These are phyloP conservation scores for Anas flavirostris DNA, from an alignment of 2,797 vertebrate species.

Conservation along the genomic window DNA sequence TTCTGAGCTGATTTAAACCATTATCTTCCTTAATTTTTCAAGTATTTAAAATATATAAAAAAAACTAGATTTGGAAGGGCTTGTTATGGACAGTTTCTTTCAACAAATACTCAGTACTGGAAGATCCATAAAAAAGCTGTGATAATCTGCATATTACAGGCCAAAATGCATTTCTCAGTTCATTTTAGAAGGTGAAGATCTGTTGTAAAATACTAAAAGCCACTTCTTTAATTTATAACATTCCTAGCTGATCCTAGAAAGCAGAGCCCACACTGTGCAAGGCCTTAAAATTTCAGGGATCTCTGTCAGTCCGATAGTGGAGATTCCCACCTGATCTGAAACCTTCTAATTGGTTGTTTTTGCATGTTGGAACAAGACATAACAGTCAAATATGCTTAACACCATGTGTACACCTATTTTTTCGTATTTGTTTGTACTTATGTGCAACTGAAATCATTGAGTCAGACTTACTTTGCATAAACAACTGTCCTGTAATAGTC, in stretches of 20 bases:
- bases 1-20: background rate
- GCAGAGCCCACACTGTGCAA: background rate
- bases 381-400: background rate
- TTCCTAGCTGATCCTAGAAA: background rate
- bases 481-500: fast-evolving
- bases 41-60: background rate
- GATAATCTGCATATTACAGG: background rate
- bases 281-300: conserved; percentile 16
- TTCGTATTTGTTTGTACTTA: background rate
- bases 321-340: background rate
- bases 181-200: background rate
- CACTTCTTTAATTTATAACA: background rate
- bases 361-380: background rate
- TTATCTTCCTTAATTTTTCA: background rate
- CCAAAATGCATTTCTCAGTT: background rate
- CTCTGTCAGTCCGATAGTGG: background rate
- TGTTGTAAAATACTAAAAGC: background rate
- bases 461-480: background rate
- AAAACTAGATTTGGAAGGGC: background rate
- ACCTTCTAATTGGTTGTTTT: background rate
- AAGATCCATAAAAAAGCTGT: background rate
- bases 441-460: background rate
- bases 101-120: background rate
- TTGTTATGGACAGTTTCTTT: background rate
- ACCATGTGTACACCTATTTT: background rate